Percentiles rank a stretch among this genome's conserved stretches.
Conservation (phyloP, 2,113 vertebrate genomes). For the Hiodon alosoides region DNA sequence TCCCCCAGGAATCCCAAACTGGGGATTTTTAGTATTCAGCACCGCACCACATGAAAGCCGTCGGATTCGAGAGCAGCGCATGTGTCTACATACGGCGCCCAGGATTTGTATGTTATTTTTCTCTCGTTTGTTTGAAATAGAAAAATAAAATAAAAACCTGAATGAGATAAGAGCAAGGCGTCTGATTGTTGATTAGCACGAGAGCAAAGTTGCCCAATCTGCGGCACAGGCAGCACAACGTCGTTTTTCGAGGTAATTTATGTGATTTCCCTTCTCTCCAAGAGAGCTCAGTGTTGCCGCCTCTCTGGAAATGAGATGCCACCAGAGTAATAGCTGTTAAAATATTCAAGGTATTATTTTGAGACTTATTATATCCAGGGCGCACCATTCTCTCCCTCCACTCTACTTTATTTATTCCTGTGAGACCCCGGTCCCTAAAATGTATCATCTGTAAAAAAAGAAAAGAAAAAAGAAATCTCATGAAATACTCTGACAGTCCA, state of each 20-base stretch:
- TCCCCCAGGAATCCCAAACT: conserved; percentile 40
- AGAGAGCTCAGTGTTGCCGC: conserved; percentile 16
- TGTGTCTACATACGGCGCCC: background rate
- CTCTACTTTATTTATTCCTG: conserved; percentile 7
- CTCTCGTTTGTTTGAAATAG: background rate
- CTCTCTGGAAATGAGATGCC: conserved; percentile 61
- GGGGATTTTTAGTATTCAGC: conserved; percentile 19
- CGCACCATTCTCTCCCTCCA: background rate
- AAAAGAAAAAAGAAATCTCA: conserved; percentile 9
- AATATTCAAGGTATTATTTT: conserved; percentile 46
- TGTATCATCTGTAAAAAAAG: background rate
- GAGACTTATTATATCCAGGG: conserved; percentile 17
- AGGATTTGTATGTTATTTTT: background rate
- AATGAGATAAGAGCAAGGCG: background rate
- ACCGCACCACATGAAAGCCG: background rate
- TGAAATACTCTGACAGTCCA: conserved; percentile 15
- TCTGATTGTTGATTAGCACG: conserved; percentile 10
- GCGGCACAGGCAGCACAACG: conserved; percentile 19
- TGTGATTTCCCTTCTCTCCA: conserved; percentile 15
- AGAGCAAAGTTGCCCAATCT: background rate
- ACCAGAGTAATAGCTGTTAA: conserved; percentile 53
- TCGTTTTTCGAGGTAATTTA: conserved; percentile 32
- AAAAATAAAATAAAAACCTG: background rate
- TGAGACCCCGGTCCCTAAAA: conserved; percentile 1
- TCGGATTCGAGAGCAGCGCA: background rate